Evolutionary conservation across 2,797 vertebrate genomes (phyloP).

Genomic region (Champsocephalus gunnari): DNA sequence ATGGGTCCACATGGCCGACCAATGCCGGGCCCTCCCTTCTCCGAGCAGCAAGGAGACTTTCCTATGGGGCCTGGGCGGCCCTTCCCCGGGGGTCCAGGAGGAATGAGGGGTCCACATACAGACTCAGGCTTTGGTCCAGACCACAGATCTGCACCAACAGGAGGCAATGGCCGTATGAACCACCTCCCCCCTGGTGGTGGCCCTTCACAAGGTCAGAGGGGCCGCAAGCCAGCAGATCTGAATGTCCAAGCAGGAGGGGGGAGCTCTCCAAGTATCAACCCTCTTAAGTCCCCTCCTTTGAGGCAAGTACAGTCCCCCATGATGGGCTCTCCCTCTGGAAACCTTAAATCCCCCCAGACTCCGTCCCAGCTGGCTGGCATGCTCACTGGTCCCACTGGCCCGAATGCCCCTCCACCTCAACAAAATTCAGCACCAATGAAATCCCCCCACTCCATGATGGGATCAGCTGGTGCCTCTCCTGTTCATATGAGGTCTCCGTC

Average conservation of each 20-base stretch:
- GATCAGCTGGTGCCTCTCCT: conserved; percentile 98
- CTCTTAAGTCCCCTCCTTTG: conserved; percentile 96
- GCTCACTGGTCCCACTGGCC: conserved; percentile 92
- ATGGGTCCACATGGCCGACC: conserved; percentile 91
- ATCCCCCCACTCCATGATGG: conserved; percentile 97
- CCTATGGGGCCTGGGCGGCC: conserved; percentile 92
- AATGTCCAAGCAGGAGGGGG: conserved; percentile 92
- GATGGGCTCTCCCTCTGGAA: conserved; percentile 98
- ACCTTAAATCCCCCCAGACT: conserved; percentile 98
- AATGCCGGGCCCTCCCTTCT: conserved; percentile 91
- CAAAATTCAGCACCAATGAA: conserved; percentile 94
- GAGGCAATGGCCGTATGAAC: conserved; percentile 93
- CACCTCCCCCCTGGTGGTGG: conserved; percentile 93
- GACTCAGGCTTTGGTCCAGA: conserved; percentile 94
- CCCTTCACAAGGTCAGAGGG: conserved; percentile 87
- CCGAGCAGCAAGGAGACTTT: conserved; percentile 94
- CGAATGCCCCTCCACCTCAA: conserved; percentile 90
- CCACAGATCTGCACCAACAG: conserved; percentile 91
- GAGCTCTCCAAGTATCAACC: conserved; percentile 96
- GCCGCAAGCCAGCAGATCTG: conserved; percentile 96
- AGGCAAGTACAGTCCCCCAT: conserved; percentile 99
- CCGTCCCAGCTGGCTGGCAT: conserved; percentile 98
- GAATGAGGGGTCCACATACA: conserved; percentile 89
- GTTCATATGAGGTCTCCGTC: conserved; percentile 99
- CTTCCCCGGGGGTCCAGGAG: conserved; percentile 88